Evolutionary conservation across 2,888 invertebrate genomes (phyloP), one percentile per base, ranked within the genome.

Genomic region (Chaitophorus viminalis): DNA sequence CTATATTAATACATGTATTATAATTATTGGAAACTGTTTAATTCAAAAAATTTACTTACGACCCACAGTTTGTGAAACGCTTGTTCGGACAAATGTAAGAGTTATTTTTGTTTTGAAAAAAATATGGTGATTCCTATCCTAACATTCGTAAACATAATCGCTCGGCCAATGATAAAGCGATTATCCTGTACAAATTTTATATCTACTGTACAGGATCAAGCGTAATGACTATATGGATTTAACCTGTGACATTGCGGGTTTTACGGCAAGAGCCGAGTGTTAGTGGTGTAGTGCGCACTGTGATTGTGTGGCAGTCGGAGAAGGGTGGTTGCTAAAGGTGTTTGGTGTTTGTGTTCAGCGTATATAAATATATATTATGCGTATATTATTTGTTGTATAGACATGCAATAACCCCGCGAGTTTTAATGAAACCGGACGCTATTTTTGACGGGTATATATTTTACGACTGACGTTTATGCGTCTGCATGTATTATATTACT

Each of bases 151-250:
- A 60, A 60, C 25, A 21, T 21, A 25, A 21, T 60, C 21, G 60
- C 60, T 60, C 60, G 60, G 25, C 60, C 60, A 79, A 79, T 33
- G 21, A 46, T 14, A 46, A 46, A 46, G 14, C 25, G 39, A 65
- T 17, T 9, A 36, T 31, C 39, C 25, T n/a, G n/a, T 11, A 29
- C 14, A 36, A 25, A 60, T 60, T 25, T 60, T 60, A 60, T 60
- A 60, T 60, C 25, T 25, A 25, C 60, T 21, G 3, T 3, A 60
- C n/a, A 75, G 39, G 65, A 83, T 75, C 75, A 36, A 60, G 29
- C 74, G 75, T 77, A 75, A 75, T 83, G n/a, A 29, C 21, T 82
- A 72, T 82, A 72, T 82, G 82, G 82, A 72, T 82, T 72, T 82
- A 82, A 83, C 65, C 60, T 60, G 25, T n/a, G 60, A 36, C 75